Base-by-base conservation (phyloP, 2,113 vertebrate species). In the Neofelis nebulosa region DNA sequence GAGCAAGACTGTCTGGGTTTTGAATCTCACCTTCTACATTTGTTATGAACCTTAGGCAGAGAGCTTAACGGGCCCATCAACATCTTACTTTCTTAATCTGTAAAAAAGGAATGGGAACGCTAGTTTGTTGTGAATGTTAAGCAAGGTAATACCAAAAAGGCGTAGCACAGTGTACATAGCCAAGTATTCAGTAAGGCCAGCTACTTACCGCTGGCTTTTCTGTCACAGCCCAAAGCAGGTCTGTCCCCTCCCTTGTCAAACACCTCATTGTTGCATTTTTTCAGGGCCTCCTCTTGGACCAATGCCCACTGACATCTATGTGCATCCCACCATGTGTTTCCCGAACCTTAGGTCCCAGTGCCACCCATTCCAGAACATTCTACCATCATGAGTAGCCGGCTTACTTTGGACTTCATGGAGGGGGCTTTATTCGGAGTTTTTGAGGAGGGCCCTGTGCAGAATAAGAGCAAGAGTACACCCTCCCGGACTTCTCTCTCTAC, bases 81-180 rank as follows among this genome's bases (percentile, higher is more conserved):
- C 12, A 19, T 4, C 48, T 36, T 7, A 19, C 57, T 82, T 73
- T 91, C 68, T 69, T 78, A 14, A 78, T 85, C 52, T 48, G 25
- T 63, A 50, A 69, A 88, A 80, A 41, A 41, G 80, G 45, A 48
- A 65, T 41, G 25, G 38, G 73, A 86, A 38, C 48, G 79, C 8
- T 76, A 31, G 18, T 90, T 74, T 81, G 27, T 41, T 19, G 12
- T 36, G 63, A 38, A 71, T 14, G n/a, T 63, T 36, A 65, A 63
- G 23, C 13, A 92, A 63, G 50, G 78, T 14, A 41, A 50, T 10
- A 19, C 19, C 18, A 12, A 12, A n/a, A 57, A 55, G n/a, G 18
- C 63, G 13, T 6, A 63, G 45, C 45, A 6, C 15, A 0, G 1
- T 2, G n/a, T 8, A 11, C 8, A 10, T 3, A 19, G 74, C 29